Percentiles rank a stretch among this genome's conserved stretches.
phyloP scores from a whole-genome alignment of 2,113 vertebrate species.

The Crotalus helleri region DNA sequence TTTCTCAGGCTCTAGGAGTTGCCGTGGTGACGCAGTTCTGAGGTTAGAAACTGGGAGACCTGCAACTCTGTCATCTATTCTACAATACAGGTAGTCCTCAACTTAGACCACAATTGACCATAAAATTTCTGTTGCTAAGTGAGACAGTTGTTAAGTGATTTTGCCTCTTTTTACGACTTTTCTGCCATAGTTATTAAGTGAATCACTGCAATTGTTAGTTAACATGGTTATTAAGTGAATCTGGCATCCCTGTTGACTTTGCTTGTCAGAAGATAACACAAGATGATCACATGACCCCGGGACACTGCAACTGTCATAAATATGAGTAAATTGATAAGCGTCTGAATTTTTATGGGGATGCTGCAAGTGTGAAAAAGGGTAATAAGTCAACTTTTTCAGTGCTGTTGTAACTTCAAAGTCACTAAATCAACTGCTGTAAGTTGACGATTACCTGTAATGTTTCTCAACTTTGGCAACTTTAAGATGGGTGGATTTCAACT shows the following conservation, averaged over 20 bases:
- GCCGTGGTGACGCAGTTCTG: background rate
- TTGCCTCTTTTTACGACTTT: background rate
- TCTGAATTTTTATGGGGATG: background rate
- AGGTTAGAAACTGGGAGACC: background rate
- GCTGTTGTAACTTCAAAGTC: background rate
- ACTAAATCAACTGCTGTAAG: background rate
- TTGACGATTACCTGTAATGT: background rate
- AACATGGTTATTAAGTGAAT: background rate
- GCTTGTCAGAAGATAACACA: background rate
- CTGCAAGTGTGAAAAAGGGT: background rate
- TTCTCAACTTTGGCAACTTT: background rate
- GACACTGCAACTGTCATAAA: background rate
- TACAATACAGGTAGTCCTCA: background rate
- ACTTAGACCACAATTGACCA: background rate
- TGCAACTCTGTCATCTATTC: background rate
- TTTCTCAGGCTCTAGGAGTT: background rate
- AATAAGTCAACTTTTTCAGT: background rate
- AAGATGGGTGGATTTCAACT: background rate
- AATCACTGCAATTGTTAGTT: background rate
- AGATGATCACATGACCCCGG: background rate
- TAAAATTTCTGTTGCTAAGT: background rate
- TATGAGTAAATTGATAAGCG: background rate
- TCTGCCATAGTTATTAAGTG: background rate
- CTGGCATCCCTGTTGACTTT: background rate
- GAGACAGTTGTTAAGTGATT: background rate